Conservation (phyloP, 1,140 invertebrate genomes). For the Brachionus manjavacas region DNA sequence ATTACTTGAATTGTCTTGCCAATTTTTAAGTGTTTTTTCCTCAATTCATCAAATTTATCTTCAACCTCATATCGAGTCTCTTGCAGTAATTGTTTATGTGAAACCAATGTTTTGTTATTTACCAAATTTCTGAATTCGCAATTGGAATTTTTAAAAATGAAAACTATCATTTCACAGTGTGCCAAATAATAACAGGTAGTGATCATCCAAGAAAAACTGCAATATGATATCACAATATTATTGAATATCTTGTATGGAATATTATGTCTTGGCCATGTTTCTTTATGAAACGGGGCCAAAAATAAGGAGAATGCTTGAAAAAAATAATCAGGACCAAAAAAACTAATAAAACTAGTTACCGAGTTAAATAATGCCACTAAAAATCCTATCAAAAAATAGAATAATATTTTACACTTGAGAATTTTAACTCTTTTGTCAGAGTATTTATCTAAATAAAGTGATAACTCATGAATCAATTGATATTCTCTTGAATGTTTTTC, state of each 20-base stretch:
- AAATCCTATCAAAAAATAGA: neutral
- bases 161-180: neutral
- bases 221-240: neutral
- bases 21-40: conserved; percentile 10
- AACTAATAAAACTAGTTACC: neutral
- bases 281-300: conserved; percentile 22
- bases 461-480: neutral
- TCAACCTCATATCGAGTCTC: neutral
- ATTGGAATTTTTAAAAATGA: conserved; percentile 12
- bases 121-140: neutral
- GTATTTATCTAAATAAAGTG: neutral
- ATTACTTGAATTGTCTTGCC: neutral
- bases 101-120: neutral
- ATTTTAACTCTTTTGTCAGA: neutral
- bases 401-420: neutral
- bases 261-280: neutral
- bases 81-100: neutral
- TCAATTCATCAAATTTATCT: neutral
- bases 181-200: neutral
- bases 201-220: neutral
- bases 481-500: neutral
- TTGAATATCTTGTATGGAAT: conserved; percentile 16
- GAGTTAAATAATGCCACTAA: neutral
- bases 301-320: conserved; percentile 9
- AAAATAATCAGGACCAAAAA: conserved; percentile 1